Base-by-base conservation (phyloP, 1,140 invertebrate species). In the Trypoxylus dichotomus region DNA sequence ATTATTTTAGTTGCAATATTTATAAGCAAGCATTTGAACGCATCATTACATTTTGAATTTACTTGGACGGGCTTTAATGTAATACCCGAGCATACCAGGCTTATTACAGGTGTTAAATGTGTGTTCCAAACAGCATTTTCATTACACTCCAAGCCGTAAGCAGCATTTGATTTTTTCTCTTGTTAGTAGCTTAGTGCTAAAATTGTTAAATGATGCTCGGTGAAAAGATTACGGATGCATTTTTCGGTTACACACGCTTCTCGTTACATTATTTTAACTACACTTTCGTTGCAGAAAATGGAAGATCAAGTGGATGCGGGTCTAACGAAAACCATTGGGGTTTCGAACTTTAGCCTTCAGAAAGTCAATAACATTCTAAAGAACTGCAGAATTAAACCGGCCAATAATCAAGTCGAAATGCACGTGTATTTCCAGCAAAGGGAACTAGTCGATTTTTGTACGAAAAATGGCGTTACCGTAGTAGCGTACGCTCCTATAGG, bases 401-500 rank as follows among this genome's bases (percentile, higher is more conserved):
- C 91, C 77, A 93, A 91, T 83, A 86, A 94, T 24, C 90, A 95
- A 89, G 87, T 96, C 32, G 95, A 97, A 83, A 87, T 94, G 41
- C 94, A 97, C 84, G 91, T 93, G 0, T 95, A 94, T 81, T 90
- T 95, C 79, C 94, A 96, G 84, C 95, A 97, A 85, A 88, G 89
- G 19, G 87, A 91, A 37, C 84, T 97, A 15, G 87, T 92, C 11
- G 87, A 93, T 78, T 95, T 92, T 79, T 97, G 95, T 83, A 86
- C 90, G 71, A 83, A 88, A 6, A 87, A 93, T 79, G 88, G 91
- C n/a, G 94, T 97, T 32, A 86, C 90, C 0, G 84, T 97, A 19
- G 94, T 92, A 0, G 95, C 93, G 0, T 98, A 97, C 83, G 92
- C 93, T 29, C 94, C 96, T 1, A 84, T 98, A 2, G 95, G 71